Percentiles rank a stretch among this genome's conserved stretches.
phyloP scores from a whole-genome alignment of 1,140 invertebrate species.

The Psix sp. region DNA sequence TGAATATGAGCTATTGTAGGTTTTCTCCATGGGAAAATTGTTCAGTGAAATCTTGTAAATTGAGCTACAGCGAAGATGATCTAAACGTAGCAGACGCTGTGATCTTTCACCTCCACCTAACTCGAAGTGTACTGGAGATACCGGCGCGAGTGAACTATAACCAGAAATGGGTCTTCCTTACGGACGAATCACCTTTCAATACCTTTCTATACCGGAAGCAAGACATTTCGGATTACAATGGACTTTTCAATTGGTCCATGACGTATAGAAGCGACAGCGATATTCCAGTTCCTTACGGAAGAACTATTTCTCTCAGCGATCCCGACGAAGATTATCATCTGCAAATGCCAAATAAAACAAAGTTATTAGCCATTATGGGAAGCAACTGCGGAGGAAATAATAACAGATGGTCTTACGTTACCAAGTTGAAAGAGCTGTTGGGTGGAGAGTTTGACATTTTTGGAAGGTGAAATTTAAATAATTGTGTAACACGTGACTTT shows the following conservation, averaged over 20 bases:
- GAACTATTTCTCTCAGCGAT: constrained; percentile 70
- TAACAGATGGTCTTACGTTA: constrained; percentile 79
- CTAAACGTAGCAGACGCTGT: constrained; percentile 77
- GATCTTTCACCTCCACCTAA: constrained; percentile 79
- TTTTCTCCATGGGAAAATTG: constrained; percentile 78
- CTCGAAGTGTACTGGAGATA: constrained; percentile 65
- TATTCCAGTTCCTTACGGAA: constrained; percentile 83
- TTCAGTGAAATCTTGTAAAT: constrained; percentile 77
- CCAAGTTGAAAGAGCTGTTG: constrained; percentile 76
- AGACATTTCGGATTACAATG: constrained; percentile 75
- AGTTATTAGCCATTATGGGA: constrained; percentile 79
- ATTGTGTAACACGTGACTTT: no score
- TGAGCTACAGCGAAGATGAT: constrained; percentile 75
- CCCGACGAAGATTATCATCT: background rate
- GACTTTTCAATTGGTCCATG: constrained; percentile 88
- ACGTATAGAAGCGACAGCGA: constrained; percentile 83
- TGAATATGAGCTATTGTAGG: constrained; percentile 45
- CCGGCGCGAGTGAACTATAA: constrained; percentile 64
- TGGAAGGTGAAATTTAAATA: constrained; percentile 59
- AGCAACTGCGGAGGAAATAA: constrained; percentile 81
- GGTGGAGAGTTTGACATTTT: constrained; percentile 62
- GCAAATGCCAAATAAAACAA: constrained; percentile 45
- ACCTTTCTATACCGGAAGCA: constrained; percentile 73
- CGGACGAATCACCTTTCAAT: constrained; percentile 79
- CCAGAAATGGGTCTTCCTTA: constrained; percentile 82